phyloP scores from a whole-genome alignment of 1,140 invertebrate species.

The Adelges cooleyi region DNA sequence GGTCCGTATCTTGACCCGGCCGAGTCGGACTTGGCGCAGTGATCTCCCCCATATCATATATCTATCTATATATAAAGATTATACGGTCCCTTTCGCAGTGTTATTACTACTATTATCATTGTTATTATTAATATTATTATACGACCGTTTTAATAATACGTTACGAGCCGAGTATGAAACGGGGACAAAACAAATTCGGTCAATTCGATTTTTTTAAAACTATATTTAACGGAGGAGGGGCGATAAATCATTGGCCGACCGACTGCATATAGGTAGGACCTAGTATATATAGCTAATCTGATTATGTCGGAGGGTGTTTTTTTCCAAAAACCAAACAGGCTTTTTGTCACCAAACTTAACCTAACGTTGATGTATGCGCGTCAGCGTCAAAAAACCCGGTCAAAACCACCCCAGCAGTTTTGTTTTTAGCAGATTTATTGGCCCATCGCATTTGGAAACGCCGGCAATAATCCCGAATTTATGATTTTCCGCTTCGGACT shows the following conservation, averaged over 20 bases:
- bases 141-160: too few relatives aligned
- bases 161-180: too few relatives aligned
- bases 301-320: slow-evolving; percentile 8
- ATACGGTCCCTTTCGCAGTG: too few relatives aligned
- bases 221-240: background rate
- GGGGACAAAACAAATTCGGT: too few relatives aligned
- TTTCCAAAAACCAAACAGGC: background rate
- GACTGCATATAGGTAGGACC: too few relatives aligned
- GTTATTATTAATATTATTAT: too few relatives aligned
- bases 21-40: too few relatives aligned
- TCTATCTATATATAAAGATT: too few relatives aligned
- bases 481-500: background rate
- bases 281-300: slow-evolving; percentile 25
- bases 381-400: background rate
- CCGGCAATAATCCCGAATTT: background rate
- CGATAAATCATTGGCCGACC: slow-evolving; percentile 11
- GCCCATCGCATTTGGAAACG: background rate
- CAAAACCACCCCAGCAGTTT: background rate
- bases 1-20: too few relatives aligned
- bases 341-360: background rate
- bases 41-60: too few relatives aligned
- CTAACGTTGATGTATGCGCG: slow-evolving; percentile 14
- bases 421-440: slow-evolving; percentile 8
- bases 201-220: too few relatives aligned
- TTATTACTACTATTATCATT: too few relatives aligned